Evolutionary conservation across 2,113 vertebrate species (phyloP), one percentile per base, ranked within the genome.

Genomic region (Leptosomus discolor): DNA sequence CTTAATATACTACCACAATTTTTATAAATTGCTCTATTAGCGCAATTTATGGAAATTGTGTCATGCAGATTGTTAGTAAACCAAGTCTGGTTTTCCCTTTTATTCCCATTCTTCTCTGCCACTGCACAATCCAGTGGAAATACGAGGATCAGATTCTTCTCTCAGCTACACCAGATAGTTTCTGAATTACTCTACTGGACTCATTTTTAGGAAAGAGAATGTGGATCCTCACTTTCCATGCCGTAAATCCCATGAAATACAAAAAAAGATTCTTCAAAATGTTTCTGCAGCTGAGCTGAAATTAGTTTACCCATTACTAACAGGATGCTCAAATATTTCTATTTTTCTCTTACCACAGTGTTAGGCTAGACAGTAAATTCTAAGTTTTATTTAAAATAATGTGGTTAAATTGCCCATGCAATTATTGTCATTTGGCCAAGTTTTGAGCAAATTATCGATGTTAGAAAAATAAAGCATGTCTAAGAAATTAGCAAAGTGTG

Each of bases 1-100:
- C 60, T 91, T 95, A 97, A 94, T 85, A 91, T 70, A 94, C 71
- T 76, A 87, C 67, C 56, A 90, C 94, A 94, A 82, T 96, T 97
- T 97, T 96, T 96, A 97, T 95, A 97, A 95, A 96, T 97, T 96
- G 89, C 70, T 89, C 89, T 97, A 96, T 97, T 97, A 97, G 41
- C 68, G 91, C 76, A 94, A 96, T 97, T 96, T 96, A 96, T 96
- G 94, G 86, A 96, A 96, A 96, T 91, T 70, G 63, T 95, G 79
- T 88, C 78, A 74, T 67, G 79, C 46, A 92, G 64, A 92, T 74
- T 96, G 78, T 96, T 96, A 83, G 91, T 85, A 97, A 97, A 96
- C 93, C 57, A 69, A 90, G 51, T 70, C 80, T 77, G n/a, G 4
- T 95, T 97, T 97, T 93, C 84, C 86, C 79, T 81, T 79, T 76